Conservation (phyloP, 2,113 vertebrate species). For the Columba livia region DNA sequence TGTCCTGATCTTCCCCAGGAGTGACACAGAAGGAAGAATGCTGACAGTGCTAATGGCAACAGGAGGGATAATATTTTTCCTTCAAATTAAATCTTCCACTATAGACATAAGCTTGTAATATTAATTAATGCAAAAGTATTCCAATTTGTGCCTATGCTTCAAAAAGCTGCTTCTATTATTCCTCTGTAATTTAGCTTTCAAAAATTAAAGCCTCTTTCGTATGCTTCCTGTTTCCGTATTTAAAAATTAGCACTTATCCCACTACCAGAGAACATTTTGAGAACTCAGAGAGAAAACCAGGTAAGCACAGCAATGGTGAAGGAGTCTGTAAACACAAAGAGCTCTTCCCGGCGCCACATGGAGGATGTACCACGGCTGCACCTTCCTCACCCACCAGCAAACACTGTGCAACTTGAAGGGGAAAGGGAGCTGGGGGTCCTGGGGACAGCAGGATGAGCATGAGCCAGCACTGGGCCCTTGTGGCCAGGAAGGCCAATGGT, state of each 20-base stretch:
- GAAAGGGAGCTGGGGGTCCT: too few relatives aligned
- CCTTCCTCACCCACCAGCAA: not conserved
- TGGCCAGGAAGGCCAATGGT: too few relatives aligned
- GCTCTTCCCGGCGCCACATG: not conserved
- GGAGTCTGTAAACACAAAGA: not conserved
- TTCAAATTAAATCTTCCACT: not conserved
- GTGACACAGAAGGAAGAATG: not conserved
- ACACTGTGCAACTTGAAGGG: not conserved
- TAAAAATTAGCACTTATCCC: not conserved
- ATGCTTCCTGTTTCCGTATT: not conserved
- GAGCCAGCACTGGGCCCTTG: too few relatives aligned
- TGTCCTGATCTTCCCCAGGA: not conserved
- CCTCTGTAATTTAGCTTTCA: not conserved
- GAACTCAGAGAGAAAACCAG: not conserved
- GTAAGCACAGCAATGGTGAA: not conserved
- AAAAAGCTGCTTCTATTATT: not conserved
- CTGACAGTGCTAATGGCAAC: not conserved
- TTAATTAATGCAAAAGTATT: slow-evolving; percentile 13
- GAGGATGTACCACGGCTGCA: not conserved
- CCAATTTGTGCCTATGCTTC: not conserved
- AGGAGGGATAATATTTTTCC: not conserved
- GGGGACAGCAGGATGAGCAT: too few relatives aligned
- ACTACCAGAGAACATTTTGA: not conserved
- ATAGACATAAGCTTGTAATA: not conserved
- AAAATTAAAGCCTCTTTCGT: not conserved